Conservation (phyloP, 1,140 invertebrate species). For the Magallana ariakensis region DNA sequence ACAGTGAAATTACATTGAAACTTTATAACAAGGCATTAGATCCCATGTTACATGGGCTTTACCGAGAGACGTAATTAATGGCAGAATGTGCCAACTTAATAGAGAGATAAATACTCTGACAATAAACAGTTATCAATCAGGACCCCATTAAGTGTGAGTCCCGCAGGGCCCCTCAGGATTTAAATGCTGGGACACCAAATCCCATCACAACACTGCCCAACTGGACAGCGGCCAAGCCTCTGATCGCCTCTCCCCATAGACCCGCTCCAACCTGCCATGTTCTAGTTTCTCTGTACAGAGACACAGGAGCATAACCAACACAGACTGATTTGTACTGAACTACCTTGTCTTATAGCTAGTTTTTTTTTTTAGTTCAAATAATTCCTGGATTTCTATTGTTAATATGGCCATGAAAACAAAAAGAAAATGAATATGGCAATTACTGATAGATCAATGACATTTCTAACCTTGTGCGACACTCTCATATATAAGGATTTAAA, state of each 20-base stretch:
- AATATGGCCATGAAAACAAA: not conserved
- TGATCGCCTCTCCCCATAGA: not conserved
- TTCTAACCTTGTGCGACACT: too few species aligned
- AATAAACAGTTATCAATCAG: slow-evolving; percentile 8
- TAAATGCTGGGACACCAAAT: slow-evolving; percentile 35
- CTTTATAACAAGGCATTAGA: slow-evolving; percentile 26
- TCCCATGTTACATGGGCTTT: slow-evolving; percentile 8
- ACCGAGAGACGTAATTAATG: slow-evolving; percentile 1
- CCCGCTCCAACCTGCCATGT: slow-evolving; percentile 3
- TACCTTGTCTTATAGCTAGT: slow-evolving; percentile 1
- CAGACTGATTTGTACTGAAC: slow-evolving; percentile 8
- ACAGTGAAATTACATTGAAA: not conserved
- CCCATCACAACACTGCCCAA: not conserved
- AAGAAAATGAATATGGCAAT: slow-evolving; percentile 2
- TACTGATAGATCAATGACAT: not conserved
- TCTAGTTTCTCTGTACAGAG: not conserved
- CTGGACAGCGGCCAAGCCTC: slow-evolving; percentile 13
- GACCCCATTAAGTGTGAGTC: slow-evolving; percentile 22
- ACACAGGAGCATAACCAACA: not conserved
- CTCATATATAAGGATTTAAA: too few species aligned
- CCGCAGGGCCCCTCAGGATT: not conserved
- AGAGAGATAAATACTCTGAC: not conserved
- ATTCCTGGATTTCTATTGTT: too few species aligned
- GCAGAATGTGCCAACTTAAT: slow-evolving; percentile 1
- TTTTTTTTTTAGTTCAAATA: not conserved